A percentile compares a stretch with the other conserved stretches of the same genome.
phyloP scores from a whole-genome alignment of 1,140 invertebrate species.

The Aporrectodea caliginosa region DNA sequence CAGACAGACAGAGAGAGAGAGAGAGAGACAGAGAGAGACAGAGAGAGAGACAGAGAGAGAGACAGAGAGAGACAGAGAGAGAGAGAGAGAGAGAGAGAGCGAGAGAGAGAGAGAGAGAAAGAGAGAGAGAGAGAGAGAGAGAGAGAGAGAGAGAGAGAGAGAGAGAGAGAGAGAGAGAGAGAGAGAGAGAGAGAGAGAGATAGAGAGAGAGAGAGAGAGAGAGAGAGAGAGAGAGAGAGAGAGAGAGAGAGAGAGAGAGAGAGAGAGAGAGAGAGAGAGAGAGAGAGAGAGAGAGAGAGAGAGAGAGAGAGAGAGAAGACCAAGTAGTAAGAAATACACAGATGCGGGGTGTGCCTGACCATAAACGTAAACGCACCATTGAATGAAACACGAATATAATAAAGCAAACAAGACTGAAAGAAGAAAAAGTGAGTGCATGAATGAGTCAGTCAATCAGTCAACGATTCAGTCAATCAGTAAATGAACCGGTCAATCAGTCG shows the following conservation, averaged over 20 bases:
- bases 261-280: not conserved
- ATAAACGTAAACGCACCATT: too few relatives aligned
- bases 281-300: not conserved
- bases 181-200: not conserved
- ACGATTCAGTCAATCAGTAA: too few relatives aligned
- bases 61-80: not conserved
- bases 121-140: conserved; percentile 1
- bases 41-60: not conserved
- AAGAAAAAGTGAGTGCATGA: too few relatives aligned
- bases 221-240: not conserved
- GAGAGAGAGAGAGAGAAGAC: not conserved
- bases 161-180: not conserved
- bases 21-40: too few relatives aligned
- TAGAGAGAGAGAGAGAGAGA: not conserved
- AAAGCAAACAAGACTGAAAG: too few relatives aligned
- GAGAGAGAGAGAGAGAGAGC: not conserved
- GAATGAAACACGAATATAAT: too few relatives aligned
- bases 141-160: conserved; percentile 1
- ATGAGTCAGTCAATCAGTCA: too few relatives aligned
- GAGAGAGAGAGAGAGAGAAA: not conserved
- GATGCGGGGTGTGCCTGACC: too few relatives aligned
- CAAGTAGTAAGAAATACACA: too few relatives aligned
- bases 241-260: not conserved
- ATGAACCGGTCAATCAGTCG: too few relatives aligned
- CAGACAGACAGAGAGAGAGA: too few relatives aligned